phyloP scores from a whole-genome alignment of 2,797 vertebrate species.

The Oreonectes daqikongensis region DNA sequence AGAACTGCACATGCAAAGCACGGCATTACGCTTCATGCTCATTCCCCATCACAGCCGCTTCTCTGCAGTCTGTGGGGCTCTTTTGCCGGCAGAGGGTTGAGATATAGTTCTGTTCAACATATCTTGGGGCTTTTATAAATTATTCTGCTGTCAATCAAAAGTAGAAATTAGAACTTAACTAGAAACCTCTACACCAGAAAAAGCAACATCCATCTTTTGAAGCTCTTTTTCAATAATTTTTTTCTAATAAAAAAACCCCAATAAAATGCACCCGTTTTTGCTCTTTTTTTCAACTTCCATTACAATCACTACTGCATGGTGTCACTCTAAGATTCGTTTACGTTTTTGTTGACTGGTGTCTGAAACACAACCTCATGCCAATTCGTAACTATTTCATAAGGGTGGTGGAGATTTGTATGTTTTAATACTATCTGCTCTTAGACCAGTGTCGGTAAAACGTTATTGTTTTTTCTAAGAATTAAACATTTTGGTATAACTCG shows the following conservation, averaged over 20 bases:
- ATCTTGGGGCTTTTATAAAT: conserved; percentile 54
- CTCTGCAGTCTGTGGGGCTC: conserved; percentile 36
- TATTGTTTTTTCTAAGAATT: too few relatives aligned
- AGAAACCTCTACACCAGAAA: conserved; percentile 1
- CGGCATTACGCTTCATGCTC: conserved; percentile 18
- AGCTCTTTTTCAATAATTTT: not conserved
- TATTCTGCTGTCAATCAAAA: conserved; percentile 50
- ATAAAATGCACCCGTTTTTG: not conserved
- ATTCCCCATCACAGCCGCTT: conserved; percentile 43
- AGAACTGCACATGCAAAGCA: conserved; percentile 21
- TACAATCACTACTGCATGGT: conserved; percentile 37
- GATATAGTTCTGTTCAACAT: conserved; percentile 39
- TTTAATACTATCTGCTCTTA: too few relatives aligned
- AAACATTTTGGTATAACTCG: too few relatives aligned
- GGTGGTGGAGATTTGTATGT: too few relatives aligned
- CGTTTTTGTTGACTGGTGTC: conserved; percentile 46
- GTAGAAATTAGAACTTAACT: conserved; percentile 30
- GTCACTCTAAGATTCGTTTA: conserved; percentile 35
- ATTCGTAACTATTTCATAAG: too few relatives aligned
- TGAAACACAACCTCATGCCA: conserved; percentile 10
- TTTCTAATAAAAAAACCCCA: conserved; percentile 32
- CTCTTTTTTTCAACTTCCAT: conserved; percentile 12
- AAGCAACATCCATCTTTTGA: not conserved
- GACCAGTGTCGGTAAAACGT: too few relatives aligned
- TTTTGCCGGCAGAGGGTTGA: conserved; percentile 40